Base-by-base conservation (phyloP, 2,113 vertebrate species). In the Zootoca vivipara region DNA sequence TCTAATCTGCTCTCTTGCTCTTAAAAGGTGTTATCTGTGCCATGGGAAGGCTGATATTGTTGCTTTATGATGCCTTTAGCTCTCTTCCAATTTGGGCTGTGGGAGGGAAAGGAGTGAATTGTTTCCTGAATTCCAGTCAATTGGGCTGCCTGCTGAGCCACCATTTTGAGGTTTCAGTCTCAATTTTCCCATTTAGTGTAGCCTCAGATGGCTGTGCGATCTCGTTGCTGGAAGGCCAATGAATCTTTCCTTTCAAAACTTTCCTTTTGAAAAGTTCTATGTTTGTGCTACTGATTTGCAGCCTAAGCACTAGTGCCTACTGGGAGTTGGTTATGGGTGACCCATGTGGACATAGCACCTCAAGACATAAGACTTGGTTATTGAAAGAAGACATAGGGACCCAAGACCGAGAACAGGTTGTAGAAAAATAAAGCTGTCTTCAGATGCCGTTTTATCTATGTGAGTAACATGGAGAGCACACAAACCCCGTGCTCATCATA, bases 31-130 rank as follows among this genome's bases (percentile, higher is more conserved):
- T 74, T 90, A 88, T 58, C 30, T 40, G 13, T 75, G 35, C 30
- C 80, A 42, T 56, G 77, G 74, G 84, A 92, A 89, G 81, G 26
- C 56, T 84, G 73, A 35, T 52, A 24, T 5, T 67, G 62, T 56
- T 80, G 64, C 74, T 93, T 83, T 64, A 75, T 67, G 56, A 88
- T 40, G 56, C 10, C 56, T 64, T 58, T 62, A 73, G 30, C 33
- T 73, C 52, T 78, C 62, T 83, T 46, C 10, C 16, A 64, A 78
- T 80, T 88, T 78, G 78, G 2, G 16, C 64, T 88, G 38, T 77
- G 15, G 35, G 65, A 77, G 64, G 30, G 35, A 9, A 42, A 33
- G 33, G 35, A 82, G 28, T 69, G 80, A 88, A 88, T 83, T 56
- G 72, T 52, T 88, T 88, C 87, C 73, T 78, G 1, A 38, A 33